Evolutionary conservation across 2,888 invertebrate genomes (phyloP), one percentile per base, ranked within the genome.

Genomic region (Theretra japonica): DNA sequence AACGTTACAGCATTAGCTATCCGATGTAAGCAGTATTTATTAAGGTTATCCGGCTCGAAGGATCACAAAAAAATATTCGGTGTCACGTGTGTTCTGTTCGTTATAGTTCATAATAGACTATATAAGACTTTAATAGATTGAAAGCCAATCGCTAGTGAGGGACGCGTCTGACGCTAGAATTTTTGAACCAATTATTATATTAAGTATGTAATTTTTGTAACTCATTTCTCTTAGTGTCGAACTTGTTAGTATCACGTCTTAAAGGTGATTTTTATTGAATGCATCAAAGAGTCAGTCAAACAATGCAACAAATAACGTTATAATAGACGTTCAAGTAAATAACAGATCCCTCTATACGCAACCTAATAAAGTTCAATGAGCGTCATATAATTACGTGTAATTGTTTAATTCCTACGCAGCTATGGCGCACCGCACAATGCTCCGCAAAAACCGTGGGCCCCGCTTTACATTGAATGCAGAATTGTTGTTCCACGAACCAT

Each of bases 381-480:
- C 23, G 48, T 62, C 30, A 57, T 2, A 30, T 41, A 58, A 70
- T 70, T 70, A 70, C 41, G 33, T 57, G 56, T 56, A 30, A 56
- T 69, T 28, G 15, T 69, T 69, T 69, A 56, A 69, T 65, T 65
- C 65, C 41, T 53, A 19, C 21, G 11, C 69, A 69, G 69, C 28
- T 69, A 56, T 30, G 53, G 59, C 50, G 59, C 33, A 50, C 19
- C 65, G 69, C 73, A 83, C 83, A 86, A 85, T 86, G 81, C 78
- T 75, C 78, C 76, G 75, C 78, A 80, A 85, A 84, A 84, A 82
- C 76, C 84, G 85, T 86, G 86, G 79, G 83, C 76, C 78, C 74
- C 19, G 58, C 58, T 81, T 82, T 75, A 77, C 79, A 79, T 81
- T 77, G 76, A 82, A 82, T 81, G 75, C 72, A 77, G 78, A 79